Base-by-base conservation (phyloP, 2,888 invertebrate genomes). In the Myopa tessellatipennis region DNA sequence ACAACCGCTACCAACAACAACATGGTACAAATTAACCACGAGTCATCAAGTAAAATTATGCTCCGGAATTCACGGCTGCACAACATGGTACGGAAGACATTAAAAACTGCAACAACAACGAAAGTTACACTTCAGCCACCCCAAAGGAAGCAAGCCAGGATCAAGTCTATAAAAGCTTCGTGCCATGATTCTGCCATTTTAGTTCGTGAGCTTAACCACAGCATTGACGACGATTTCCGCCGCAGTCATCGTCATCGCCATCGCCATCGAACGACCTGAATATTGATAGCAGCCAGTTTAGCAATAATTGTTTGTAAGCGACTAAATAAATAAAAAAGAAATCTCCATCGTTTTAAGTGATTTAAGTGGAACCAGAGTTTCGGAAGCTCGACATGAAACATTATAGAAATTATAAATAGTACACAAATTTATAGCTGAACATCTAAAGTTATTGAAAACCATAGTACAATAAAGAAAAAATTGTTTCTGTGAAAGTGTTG, bases 1-100 rank as follows among this genome's bases (percentile, higher is more conserved):
- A 10, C 45, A 6, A 45, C 45, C 7, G 10, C 45, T 10, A 45
- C 45, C 6, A 45, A 45, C 45, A 45, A 45, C 6, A 10, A 45
- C 6, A 45, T 8, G 45, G 6, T 45, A 10, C 3, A 45, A 45
- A 10, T 6, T 45, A 10, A 10, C 26, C 45, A 45, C 2, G 45
- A 45, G 10, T 45, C 45, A 45, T 45, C 45, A 6, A 12, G 45
- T 18, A 63, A 81, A 81, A 82, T 82, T 80, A 83, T 86, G 85
- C 83, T 85, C 83, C 81, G 84, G 87, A 87, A 87, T 88, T 85
- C 81, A 82, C 80, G 81, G 84, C 81, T 82, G 86, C 83, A 87
- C 88, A 82, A 78, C 84, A 85, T 87, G 88, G 88, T 85, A 88
- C 88, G 85, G 84, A 87, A 87, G 81, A 84, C 85, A 87, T 88